Base-by-base conservation (phyloP, 1,140 invertebrate species). In the Cyclargus thomasi region DNA sequence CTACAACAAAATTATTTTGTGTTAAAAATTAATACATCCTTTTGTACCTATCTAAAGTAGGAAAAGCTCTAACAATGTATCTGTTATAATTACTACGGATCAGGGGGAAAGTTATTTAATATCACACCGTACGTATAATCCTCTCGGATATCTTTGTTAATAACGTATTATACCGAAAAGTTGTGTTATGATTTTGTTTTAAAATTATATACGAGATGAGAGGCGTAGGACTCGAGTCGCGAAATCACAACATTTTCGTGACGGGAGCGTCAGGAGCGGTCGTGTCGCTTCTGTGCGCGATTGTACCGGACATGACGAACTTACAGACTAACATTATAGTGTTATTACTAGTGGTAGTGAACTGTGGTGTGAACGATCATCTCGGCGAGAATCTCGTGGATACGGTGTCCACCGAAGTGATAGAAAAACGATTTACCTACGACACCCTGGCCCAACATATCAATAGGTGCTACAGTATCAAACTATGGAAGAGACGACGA, bases 401-500 rank as follows among this genome's bases (percentile, higher is more conserved):
- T 11, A 70, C 3, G 39, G 14, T 16, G 14, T 11, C 39, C 20
- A 59, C 20, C 20, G 2, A 59, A 59, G 18, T 21, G 18, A 59
- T 21, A 11, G 55, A 59, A 8, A 59, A 59, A 20, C 18, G 18
- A 59, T 59, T 20, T 11, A 16, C 14, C 11, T 16, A 29, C 18
- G 18, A 11, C 18, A 59, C 17, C 6, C 17, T 18, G 18, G 10
- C 18, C 55, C 18, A 59, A 20, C 20, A 59, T 59, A 59, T 20
- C 17, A 21, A 59, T 20, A 20, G 10, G 55, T 59, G 55, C 6
- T 59, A 81, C 62, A 79, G 76, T 72, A 76, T 87, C 55, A 85
- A 81, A 71, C 79, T 81, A 70, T 89, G 86, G 85, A 89, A 89
- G 67, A 80, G 77, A 66, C 77, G 85, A 16, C 57, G 57, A 63